Percentiles rank a stretch among this genome's conserved stretches.
Evolutionary conservation across 2,888 invertebrate genomes (phyloP).

Genomic region (Rhamnusium bicolor): DNA sequence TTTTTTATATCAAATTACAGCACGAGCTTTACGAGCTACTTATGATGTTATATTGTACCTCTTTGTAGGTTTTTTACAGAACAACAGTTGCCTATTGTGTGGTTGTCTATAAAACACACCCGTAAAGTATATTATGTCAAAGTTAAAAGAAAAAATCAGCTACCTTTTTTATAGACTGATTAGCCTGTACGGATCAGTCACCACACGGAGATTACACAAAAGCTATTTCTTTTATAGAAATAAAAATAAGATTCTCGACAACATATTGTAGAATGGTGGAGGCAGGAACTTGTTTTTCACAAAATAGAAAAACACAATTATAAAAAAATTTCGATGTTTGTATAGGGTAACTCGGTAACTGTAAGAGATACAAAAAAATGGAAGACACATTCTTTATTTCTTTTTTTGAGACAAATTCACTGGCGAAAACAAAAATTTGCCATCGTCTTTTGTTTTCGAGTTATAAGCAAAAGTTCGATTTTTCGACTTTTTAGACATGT

Average conservation of each 20-base stretch:
- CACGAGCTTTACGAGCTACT: conserved; percentile 34
- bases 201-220: conserved; percentile 25
- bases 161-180: conserved; percentile 55
- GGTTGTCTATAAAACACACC: conserved; percentile 43
- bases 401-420: no score
- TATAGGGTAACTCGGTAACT: no score
- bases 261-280: neutral
- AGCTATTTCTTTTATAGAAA: conserved; percentile 18
- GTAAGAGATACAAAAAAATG: no score
- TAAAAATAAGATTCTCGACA: conserved; percentile 8
- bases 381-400: no score
- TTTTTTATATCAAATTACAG: conserved; percentile 35
- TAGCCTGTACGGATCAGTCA: conserved; percentile 48
- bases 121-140: conserved; percentile 36
- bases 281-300: neutral
- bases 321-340: no score
- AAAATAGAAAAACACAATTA: no score
- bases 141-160: conserved; percentile 43
- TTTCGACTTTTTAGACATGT: no score
- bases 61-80: conserved; percentile 23
- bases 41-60: neutral
- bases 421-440: no score
- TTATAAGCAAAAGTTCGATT: no score
- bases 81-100: conserved; percentile 48
- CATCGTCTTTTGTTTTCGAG: no score